Percentiles rank a stretch among this genome's conserved stretches.
These are phyloP conservation scores for Cephalotes varians DNA, from an alignment of 2,888 invertebrate species.

Conservation along the genomic window DNA sequence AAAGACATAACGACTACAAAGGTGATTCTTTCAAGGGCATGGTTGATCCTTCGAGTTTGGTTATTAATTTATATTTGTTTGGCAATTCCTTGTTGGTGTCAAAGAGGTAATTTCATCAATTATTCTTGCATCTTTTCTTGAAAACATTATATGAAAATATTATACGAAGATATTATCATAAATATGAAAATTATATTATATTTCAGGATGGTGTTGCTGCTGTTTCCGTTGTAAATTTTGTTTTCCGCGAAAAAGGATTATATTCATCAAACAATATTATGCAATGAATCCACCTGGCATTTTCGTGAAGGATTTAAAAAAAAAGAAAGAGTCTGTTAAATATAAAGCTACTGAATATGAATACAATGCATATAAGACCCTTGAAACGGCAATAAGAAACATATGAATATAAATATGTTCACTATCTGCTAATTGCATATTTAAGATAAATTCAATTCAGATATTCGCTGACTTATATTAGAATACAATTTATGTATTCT, in stretches of 20 bases:
- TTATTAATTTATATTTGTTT: constrained; percentile 85
- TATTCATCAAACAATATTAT: constrained; percentile 87
- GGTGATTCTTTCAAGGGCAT: constrained; percentile 77
- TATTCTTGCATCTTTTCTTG: constrained; percentile 27
- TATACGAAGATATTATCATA: background rate
- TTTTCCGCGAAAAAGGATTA: constrained; percentile 87
- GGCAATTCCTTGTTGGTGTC: constrained; percentile 87
- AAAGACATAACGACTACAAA: constrained; percentile 71
- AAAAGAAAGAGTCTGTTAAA: constrained; percentile 76
- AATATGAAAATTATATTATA: background rate
- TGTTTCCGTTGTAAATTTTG: constrained; percentile 88
- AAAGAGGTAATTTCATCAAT: constrained; percentile 81
- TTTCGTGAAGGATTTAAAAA: constrained; percentile 81
- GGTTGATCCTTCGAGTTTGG: constrained; percentile 85
- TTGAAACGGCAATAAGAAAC: constrained; percentile 87
- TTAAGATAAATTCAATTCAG: background rate
- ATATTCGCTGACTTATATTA: background rate
- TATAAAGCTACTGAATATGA: constrained; percentile 88
- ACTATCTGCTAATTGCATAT: background rate
- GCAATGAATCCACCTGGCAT: constrained; percentile 88
- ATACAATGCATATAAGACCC: constrained; percentile 87
- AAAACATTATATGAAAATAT: background rate
- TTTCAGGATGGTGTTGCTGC: constrained; percentile 89
- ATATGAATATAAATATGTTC: constrained; percentile 79
- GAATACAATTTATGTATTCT: too few relatives aligned